Evolutionary conservation across 2,797 vertebrate species (phyloP), one percentile per base, ranked within the genome.

Genomic region (Chromobotia macracanthus): DNA sequence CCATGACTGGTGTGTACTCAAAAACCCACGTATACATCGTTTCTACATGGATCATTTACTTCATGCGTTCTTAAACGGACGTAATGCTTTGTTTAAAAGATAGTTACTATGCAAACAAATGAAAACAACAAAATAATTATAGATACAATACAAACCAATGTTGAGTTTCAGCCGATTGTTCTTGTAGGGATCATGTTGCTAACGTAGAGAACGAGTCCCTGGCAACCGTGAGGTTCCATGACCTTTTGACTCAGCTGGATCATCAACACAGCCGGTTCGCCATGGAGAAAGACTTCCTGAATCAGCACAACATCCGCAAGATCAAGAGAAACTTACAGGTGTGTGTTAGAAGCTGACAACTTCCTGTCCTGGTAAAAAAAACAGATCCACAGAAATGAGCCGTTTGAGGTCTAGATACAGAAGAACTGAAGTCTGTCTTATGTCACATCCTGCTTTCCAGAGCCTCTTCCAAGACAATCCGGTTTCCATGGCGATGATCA

Each of bases 281-380:
- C 2, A 88, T 96, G 91, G 97, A 99, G 88, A 97, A 95, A 90
- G 98, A 99, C 88, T 98, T 99, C 85, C 90, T 99, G 84, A 91
- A 97, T 80, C 98, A 98, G 81, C 98, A 99, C 90, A 99, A 99
- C 91, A 98, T 99, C 83, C 93, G 97, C 83, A 99, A 97, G 89
- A 97, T 98, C 89, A 99, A 99, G 85, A 95, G 97, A 75, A 99
- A 99, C 80, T 92, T 99, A 80, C 97, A 99, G 95, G 97, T 99
- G 25, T 2, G 91, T 15, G 3, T 3, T 4, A 38, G 0, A 76
- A 72, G 4, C 9, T 35, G 19, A 21, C 4, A 0, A 35, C 15
- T 60, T 63, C 35, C 60, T 55, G 41, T 71, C 55, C 35, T 3
- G 2, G 12, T 31, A 10, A 11, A 25, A 4, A 4, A 28, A 28